These are phyloP conservation scores for Agrochola lychnidis DNA, from an alignment of 2,888 invertebrate species.

Conservation along the genomic window DNA sequence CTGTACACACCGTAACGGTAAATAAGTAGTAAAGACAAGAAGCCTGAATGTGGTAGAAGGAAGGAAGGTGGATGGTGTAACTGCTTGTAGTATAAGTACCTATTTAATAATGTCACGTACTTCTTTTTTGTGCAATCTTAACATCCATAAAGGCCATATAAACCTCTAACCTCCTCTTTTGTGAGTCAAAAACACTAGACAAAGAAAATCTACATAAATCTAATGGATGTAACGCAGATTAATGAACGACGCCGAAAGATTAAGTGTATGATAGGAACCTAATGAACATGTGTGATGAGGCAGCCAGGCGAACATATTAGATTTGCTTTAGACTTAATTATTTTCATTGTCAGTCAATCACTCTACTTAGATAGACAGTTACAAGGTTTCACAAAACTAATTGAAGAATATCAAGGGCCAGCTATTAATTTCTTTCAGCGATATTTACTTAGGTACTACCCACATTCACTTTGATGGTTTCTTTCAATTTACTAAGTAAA, in stretches of 20 bases:
- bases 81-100: background rate
- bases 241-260: slow-evolving; percentile 34
- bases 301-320: slow-evolving; percentile 33
- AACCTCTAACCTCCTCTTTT: too few species aligned
- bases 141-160: background rate
- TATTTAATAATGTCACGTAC: too few species aligned
- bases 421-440: slow-evolving; percentile 5
- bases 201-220: slow-evolving; percentile 13
- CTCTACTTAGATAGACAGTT: slow-evolving; percentile 25
- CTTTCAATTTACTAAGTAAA: slow-evolving; percentile 3
- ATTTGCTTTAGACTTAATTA: slow-evolving; percentile 43
- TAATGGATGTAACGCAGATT: slow-evolving; percentile 34
- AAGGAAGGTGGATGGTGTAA: too few species aligned
- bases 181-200: background rate
- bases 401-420: slow-evolving; percentile 12
- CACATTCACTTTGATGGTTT: slow-evolving; percentile 29
- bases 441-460: slow-evolving; percentile 10
- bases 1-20: background rate
- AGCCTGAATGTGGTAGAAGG: background rate
- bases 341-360: slow-evolving; percentile 38
- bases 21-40: slow-evolving; percentile 1
- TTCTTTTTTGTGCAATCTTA: background rate
- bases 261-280: slow-evolving; percentile 48
- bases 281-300: slow-evolving; percentile 47
- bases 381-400: slow-evolving; percentile 44